phyloP scores from a whole-genome alignment of 2,113 vertebrate genomes.

The Meleagris gallopavo region DNA sequence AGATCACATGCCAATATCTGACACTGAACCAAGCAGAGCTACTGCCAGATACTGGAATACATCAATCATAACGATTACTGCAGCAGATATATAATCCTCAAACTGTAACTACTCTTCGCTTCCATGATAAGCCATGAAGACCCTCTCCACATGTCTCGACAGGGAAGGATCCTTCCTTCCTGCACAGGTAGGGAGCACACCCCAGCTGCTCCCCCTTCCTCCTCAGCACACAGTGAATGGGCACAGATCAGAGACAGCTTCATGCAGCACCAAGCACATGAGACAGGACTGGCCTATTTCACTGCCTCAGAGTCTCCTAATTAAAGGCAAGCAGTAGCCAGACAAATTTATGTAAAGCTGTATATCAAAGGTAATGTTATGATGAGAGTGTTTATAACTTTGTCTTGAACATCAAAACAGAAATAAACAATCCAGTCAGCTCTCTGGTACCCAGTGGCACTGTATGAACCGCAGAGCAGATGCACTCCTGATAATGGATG shows the following conservation, averaged over 20 bases:
- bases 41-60: background rate
- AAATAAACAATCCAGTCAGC: background rate
- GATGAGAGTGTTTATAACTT: background rate
- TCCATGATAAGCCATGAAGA: background rate
- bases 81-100: background rate
- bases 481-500: background rate
- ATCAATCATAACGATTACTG: background rate
- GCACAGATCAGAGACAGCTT: background rate
- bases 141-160: background rate
- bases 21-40: background rate
- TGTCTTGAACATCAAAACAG: conserved; percentile 11
- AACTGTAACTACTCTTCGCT: background rate
- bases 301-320: background rate
- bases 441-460: background rate
- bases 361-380: background rate
- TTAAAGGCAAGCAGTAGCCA: conserved; percentile 11
- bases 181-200: background rate
- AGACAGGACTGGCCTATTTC: background rate
- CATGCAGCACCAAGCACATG: rapidly evolving
- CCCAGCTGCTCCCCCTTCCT: background rate
- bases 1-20: background rate
- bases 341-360: background rate
- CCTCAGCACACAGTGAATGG: background rate
- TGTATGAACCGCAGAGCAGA: rapidly evolving
- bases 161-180: background rate